Base-by-base conservation (phyloP, 2,113 vertebrate genomes). In the Morone chrysops region DNA sequence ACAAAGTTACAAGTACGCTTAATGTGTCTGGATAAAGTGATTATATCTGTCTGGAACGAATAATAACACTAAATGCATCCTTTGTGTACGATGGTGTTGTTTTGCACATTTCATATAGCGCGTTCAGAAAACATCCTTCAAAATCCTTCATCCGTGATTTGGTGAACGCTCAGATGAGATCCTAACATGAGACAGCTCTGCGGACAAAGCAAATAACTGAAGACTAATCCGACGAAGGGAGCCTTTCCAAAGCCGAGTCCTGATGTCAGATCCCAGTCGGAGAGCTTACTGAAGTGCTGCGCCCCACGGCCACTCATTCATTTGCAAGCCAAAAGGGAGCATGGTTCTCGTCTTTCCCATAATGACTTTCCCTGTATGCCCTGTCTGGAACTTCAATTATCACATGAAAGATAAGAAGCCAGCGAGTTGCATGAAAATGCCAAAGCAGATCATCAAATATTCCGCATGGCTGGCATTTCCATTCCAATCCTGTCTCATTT, bases 381-480 rank as follows among this genome's bases (percentile, higher is more conserved):
- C 71, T 1, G 75, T 85, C 86, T 92, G 91, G 84, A 88, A 89
- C 78, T 78, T 66, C 75, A 85, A 91, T 92, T 87, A 89, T 82
- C 82, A 66, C 76, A 56, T 79, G 71, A 87, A 86, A 86, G 83
- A 87, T 84, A 87, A 87, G 78, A 71, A 54, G 75, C 73, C n/a
- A 60, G 66, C 0, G 20, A 22, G 48, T 70, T 17, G 48, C 75
- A 77, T 36, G 11, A 84, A 73, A 73, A 82, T 8, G 81, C 36
- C 65, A 78, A 11, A 54, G 53, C 13, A 47, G 47, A 8, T 43
- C 0, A 3, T 80, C 17, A 85, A 9, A 59, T 80, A 73, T 10
- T 78, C 40, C 51, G 53, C 50, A 76, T 47, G 53, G 48, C 14
- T 76, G 69, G 72, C 20, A 77, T 72, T 88, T 86, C 68, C 59